phyloP scores from a whole-genome alignment of 2,113 vertebrate genomes.

The Channa maculata region DNA sequence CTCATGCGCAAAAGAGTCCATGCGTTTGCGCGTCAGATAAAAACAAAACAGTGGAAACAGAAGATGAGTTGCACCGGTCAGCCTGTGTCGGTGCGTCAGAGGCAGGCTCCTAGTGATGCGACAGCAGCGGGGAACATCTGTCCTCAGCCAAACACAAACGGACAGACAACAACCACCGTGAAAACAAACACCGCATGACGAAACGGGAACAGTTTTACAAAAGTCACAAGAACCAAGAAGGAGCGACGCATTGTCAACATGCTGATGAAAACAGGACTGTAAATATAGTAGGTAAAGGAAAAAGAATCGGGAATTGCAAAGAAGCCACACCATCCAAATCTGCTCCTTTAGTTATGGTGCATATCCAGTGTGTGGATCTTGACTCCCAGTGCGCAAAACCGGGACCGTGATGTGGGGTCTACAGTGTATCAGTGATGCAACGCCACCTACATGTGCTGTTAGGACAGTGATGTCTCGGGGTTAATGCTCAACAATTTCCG shows the following conservation, averaged over 20 bases:
- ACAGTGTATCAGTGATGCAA: slow-evolving; percentile 31
- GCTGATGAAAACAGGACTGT: background rate
- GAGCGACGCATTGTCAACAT: slow-evolving; percentile 50
- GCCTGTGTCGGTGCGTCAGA: slow-evolving; percentile 65
- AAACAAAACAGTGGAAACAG: slow-evolving; percentile 21
- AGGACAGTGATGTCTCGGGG: background rate
- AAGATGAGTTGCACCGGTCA: slow-evolving; percentile 18
- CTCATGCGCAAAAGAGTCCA: slow-evolving; percentile 19
- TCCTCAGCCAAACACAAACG: slow-evolving; percentile 62
- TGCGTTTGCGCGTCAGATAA: slow-evolving; percentile 10
- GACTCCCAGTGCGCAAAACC: slow-evolving; percentile 57
- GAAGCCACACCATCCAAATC: background rate
- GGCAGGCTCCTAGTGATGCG: slow-evolving; percentile 39
- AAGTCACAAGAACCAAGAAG: slow-evolving; percentile 66
- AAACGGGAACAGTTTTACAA: slow-evolving; percentile 51
- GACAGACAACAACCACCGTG: slow-evolving; percentile 57
- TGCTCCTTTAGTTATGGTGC: slow-evolving; percentile 27
- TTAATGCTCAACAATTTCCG: background rate
- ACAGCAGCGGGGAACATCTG: slow-evolving; percentile 35
- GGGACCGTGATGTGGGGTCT: slow-evolving; percentile 10
- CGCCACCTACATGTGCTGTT: slow-evolving; percentile 62
- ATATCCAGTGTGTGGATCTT: slow-evolving; percentile 22
- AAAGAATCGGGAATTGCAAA: background rate
- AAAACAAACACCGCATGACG: slow-evolving; percentile 45
- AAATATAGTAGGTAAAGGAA: background rate